Conservation (phyloP, 2,113 vertebrate genomes). For the Drymodes brunneopygia region DNA sequence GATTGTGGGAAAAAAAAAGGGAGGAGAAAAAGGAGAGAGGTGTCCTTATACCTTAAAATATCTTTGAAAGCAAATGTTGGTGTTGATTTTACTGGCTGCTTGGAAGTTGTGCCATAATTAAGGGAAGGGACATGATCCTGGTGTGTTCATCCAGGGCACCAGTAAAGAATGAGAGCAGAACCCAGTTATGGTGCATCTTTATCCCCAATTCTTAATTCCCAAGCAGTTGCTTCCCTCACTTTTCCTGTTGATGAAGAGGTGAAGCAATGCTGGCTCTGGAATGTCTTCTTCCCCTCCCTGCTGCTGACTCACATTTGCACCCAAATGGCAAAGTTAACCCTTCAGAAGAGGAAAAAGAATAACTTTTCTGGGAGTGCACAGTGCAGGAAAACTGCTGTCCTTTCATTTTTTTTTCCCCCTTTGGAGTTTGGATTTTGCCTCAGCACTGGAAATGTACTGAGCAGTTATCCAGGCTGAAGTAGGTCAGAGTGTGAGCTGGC, state of each 20-base stretch:
- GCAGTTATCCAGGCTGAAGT: not conserved
- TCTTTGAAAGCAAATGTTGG: not conserved
- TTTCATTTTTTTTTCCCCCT: rapidly evolving
- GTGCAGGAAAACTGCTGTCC: not conserved
- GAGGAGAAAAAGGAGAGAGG: not conserved
- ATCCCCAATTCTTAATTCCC: not conserved
- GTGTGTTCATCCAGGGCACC: not conserved
- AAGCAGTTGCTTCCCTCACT: not conserved
- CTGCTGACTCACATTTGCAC: not conserved
- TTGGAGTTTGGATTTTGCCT: not conserved
- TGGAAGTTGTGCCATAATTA: not conserved
- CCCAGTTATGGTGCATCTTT: not conserved
- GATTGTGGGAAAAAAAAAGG: not conserved
- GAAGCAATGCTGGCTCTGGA: not conserved
- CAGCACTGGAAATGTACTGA: not conserved
- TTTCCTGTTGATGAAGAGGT: not conserved
- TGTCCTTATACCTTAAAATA: not conserved
- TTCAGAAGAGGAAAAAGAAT: not conserved
- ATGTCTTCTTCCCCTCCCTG: not conserved
- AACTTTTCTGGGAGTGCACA: not conserved
- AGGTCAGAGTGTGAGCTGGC: not conserved
- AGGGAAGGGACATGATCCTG: not conserved
- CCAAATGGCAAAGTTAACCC: not conserved
- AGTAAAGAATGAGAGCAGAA: not conserved
- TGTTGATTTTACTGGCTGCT: not conserved